Percentiles rank a stretch among this genome's conserved stretches.
Conservation (phyloP, 2,888 invertebrate genomes). For the Seira ritae region DNA sequence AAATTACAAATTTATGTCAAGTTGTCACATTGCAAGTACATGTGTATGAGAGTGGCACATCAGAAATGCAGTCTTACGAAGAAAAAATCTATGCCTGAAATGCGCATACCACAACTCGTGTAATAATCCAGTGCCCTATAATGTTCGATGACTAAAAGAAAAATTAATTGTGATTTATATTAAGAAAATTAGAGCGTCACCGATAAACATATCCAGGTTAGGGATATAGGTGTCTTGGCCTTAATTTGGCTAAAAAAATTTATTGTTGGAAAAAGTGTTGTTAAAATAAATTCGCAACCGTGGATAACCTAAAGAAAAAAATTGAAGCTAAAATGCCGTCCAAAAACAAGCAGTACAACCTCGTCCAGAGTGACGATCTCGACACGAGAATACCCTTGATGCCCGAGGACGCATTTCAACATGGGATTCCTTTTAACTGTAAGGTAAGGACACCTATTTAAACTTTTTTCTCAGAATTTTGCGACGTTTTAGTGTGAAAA, state of each 20-base stretch:
- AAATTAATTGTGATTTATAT: too few species aligned
- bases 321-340: conserved; percentile 82
- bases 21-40: too few species aligned
- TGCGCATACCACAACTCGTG: too few species aligned
- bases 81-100: too few species aligned
- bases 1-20: too few species aligned
- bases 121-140: too few species aligned
- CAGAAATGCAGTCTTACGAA: too few species aligned
- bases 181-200: too few species aligned
- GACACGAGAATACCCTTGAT: conserved; percentile 97
- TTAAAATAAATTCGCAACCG: background rate
- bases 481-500: background rate
- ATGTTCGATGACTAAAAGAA: too few species aligned
- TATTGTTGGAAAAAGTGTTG: background rate
- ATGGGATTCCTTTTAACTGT: conserved; percentile 97
- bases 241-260: background rate
- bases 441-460: conserved; percentile 82
- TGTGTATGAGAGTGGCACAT: too few species aligned
- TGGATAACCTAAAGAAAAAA: background rate
- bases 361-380: conserved; percentile 97
- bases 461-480: background rate
- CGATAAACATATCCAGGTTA: too few species aligned
- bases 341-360: conserved; percentile 89
- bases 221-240: too few species aligned
- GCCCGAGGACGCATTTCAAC: conserved; percentile 97